Evolutionary conservation across 2,797 vertebrate species (phyloP).

Genomic region (Florisuga fusca): DNA sequence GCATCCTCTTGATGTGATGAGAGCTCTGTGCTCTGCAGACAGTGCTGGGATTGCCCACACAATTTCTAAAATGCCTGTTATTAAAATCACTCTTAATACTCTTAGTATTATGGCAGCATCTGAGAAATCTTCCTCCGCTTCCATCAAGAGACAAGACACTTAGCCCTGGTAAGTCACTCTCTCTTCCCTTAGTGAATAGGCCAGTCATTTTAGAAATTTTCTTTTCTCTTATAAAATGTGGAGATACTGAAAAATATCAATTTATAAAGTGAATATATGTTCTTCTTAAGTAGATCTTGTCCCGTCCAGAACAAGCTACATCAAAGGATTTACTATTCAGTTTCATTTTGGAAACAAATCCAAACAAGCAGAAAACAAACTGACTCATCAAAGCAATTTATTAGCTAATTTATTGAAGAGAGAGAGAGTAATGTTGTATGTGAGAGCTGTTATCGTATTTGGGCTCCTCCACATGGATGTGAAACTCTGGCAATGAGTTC

Average conservation of each 20-base stretch:
- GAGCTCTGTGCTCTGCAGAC: not conserved
- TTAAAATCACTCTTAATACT: not conserved
- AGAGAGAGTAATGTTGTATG: too few relatives aligned
- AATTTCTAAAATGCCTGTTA: not conserved
- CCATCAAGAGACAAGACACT: not conserved
- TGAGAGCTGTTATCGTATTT: not conserved
- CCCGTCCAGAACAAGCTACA: not conserved
- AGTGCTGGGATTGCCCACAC: not conserved
- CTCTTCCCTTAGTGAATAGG: not conserved
- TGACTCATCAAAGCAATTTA: not conserved
- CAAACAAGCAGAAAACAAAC: not conserved
- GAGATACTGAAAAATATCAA: not conserved
- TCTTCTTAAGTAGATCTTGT: not conserved
- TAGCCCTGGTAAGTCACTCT: not conserved
- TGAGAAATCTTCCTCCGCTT: not conserved
- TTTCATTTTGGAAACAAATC: not conserved
- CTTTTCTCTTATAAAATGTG: not conserved
- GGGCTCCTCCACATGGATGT: not conserved
- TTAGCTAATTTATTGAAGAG: not conserved
- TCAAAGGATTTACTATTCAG: not conserved
- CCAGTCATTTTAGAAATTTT: not conserved
- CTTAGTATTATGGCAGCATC: not conserved
- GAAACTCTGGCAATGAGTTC: not conserved
- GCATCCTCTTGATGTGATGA: not conserved
- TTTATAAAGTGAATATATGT: not conserved